These are phyloP conservation scores for Archivesica marissinica DNA, from an alignment of 1,140 invertebrate species.

Conservation along the genomic window DNA sequence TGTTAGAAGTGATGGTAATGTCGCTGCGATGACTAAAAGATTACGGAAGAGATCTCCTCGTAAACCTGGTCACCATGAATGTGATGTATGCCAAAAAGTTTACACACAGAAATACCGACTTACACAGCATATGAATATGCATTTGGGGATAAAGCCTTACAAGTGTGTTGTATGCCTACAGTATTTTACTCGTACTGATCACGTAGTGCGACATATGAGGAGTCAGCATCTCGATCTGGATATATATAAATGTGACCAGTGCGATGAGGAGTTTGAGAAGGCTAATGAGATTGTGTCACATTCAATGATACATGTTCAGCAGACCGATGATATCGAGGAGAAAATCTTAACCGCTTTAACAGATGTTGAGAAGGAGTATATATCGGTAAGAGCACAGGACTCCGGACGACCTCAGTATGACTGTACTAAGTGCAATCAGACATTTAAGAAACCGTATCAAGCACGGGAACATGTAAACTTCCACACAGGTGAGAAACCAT, in stretches of 20 bases:
- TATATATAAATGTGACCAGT: conserved; percentile 27
- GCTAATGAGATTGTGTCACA: conserved; percentile 37
- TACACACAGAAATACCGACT: conserved; percentile 27
- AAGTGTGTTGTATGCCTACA: conserved; percentile 38
- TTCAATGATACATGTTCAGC: conserved; percentile 12
- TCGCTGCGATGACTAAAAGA: not conserved
- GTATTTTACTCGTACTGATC: conserved; percentile 22
- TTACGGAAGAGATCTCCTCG: not conserved
- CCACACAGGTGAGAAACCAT: conserved; percentile 35
- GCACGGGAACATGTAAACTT: conserved; percentile 23
- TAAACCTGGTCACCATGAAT: conserved; percentile 20
- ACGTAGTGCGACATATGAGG: conserved; percentile 37
- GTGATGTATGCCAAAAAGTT: conserved; percentile 26
- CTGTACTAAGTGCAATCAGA: conserved; percentile 10
- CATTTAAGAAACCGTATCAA: conserved; percentile 22
- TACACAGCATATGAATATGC: conserved; percentile 35
- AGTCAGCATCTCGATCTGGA: conserved; percentile 15
- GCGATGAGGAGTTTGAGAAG: conserved; percentile 21
- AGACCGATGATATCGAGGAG: not conserved
- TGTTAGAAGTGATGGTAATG: not conserved
- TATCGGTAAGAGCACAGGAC: not conserved
- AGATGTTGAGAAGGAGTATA: conserved; percentile 4
- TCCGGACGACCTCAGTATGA: conserved; percentile 7
- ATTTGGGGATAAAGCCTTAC: conserved; percentile 38
- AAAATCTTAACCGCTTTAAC: not conserved